Base-by-base conservation (phyloP, 2,113 vertebrate species). In the Hassar affinis region DNA sequence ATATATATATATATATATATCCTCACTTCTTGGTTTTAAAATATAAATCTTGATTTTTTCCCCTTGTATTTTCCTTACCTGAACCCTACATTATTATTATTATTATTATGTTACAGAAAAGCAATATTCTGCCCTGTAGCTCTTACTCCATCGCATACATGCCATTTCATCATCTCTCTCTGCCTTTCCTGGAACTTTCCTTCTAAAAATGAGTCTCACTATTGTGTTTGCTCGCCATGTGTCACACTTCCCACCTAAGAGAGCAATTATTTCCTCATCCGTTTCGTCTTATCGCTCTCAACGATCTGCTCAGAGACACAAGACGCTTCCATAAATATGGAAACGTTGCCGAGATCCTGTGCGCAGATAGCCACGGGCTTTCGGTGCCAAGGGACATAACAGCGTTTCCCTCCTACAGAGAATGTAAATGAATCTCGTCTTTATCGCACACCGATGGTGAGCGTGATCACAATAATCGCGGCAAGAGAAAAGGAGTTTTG, bases 251-350 rank as follows among this genome's bases (percentile, higher is more conserved):
- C 91, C 90, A 91, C 89, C 86, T 80, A 77, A 87, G 18, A 91
- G 88, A 91, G 90, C 89, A 88, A 93, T 93, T 93, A 92, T 93
- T 92, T 89, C 90, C 90, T 92, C 90, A 90, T 93, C 90, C 91
- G 89, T 89, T 90, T 90, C 17, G 87, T 86, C 90, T 91, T 92
- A 94, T 95, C 93, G 91, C 90, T 87, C 86, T 90, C 90, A 91
- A 94, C 90, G 90, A 93, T 95, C 92, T 88, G 91, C 88, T 89
- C 91, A 86, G 92, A 93, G 93, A 93, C 91, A 93, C 90, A 88
- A 93, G 93, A 91, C 93, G 92, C 90, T 90, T 92, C 91, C 93
- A 93, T 93, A 93, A 93, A 93, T 94, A 93, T 93, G 93, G 91
- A 90, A 86, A 88, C 49, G 20, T 74, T 75, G 78, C 38, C 45